These are phyloP conservation scores for Tetropium fuscum DNA, from an alignment of 2,888 invertebrate genomes.

Conservation along the genomic window DNA sequence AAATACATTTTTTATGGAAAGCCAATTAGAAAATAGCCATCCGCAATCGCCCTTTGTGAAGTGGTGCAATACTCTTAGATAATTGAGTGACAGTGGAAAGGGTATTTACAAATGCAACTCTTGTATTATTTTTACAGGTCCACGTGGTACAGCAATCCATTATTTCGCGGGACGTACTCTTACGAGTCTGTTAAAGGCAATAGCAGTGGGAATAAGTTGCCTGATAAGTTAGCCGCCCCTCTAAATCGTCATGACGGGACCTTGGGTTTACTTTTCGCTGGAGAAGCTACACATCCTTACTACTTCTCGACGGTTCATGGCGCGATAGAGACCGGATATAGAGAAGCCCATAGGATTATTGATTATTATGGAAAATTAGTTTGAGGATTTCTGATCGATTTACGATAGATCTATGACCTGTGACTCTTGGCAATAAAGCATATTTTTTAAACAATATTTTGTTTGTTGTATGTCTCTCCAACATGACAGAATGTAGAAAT, in stretches of 20 bases:
- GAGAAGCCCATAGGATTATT: constrained; percentile 65
- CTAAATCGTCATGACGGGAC: constrained; percentile 53
- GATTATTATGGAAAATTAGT: no score
- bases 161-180: constrained; percentile 46
- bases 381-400: no score
- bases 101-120: no score
- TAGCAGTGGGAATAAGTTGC: background rate
- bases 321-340: constrained; percentile 64
- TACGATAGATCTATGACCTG: no score
- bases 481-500: no score
- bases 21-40: no score
- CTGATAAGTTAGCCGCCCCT: constrained; percentile 14
- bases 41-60: no score
- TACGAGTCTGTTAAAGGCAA: constrained; percentile 38
- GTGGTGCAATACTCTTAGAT: no score
- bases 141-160: constrained; percentile 44
- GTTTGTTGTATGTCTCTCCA: no score
- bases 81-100: background rate
- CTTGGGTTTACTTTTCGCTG: constrained; percentile 69
- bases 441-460: no score
- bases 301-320: constrained; percentile 67
- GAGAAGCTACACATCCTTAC: constrained; percentile 67
- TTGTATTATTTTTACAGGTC: constrained; percentile 32
- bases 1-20: no score
- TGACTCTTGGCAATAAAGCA: no score